Conservation (phyloP, 1,140 invertebrate species). For the Pachypeltis micranthus region DNA sequence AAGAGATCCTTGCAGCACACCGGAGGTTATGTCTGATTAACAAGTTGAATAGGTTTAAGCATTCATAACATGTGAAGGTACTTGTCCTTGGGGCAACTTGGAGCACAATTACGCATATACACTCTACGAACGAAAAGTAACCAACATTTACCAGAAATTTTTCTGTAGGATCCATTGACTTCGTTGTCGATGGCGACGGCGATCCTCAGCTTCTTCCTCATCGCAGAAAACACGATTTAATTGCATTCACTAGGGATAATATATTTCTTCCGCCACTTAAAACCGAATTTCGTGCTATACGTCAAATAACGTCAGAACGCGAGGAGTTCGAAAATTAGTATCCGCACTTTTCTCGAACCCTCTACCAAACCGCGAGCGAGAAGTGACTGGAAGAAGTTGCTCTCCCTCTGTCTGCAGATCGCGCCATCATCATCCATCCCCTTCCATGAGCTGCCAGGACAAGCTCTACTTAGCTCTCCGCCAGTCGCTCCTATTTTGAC, state of each 20-base stretch:
- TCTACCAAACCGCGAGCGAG: not conserved
- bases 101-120: too few species aligned
- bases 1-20: too few species aligned
- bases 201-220: conserved; percentile 3
- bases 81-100: too few species aligned
- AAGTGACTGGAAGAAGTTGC: not conserved
- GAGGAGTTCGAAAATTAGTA: not conserved
- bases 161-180: not conserved
- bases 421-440: too few species aligned
- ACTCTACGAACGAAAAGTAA: too few species aligned
- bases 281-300: not conserved
- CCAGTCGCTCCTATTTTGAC: too few species aligned
- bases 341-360: not conserved
- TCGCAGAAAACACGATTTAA: not conserved
- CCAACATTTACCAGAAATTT: not conserved
- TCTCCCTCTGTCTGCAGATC: too few species aligned
- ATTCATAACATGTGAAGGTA: too few species aligned
- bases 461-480: too few species aligned
- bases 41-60: too few species aligned
- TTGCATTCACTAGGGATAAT: not conserved
- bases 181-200: conserved; percentile 3
- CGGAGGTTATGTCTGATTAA: too few species aligned
- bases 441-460: too few species aligned
- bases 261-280: not conserved
- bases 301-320: not conserved